Conservation (phyloP, 2,113 vertebrate genomes). For the Tenebrosternarchus preto region DNA sequence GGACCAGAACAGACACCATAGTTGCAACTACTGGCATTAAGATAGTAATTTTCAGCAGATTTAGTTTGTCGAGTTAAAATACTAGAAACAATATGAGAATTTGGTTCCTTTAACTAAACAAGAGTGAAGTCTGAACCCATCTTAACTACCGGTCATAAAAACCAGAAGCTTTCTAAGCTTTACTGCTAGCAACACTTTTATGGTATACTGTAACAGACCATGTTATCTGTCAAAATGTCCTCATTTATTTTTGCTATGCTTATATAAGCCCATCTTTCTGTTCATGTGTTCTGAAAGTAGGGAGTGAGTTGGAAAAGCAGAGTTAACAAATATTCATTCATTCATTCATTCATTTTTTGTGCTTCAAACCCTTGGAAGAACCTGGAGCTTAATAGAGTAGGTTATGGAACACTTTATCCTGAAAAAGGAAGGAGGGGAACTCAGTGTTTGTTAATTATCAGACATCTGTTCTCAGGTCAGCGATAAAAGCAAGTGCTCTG, state of each 20-base stretch:
- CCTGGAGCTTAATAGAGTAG: background rate
- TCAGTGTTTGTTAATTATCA: slow-evolving; percentile 46
- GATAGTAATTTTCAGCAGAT: no score
- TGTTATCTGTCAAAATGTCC: no score
- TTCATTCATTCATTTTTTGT: background rate
- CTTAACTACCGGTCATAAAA: no score
- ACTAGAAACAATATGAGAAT: no score
- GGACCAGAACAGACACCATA: no score
- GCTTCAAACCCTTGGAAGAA: background rate
- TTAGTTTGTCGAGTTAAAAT: no score
- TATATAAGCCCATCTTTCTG: background rate
- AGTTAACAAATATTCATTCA: background rate
- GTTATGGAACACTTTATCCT: slow-evolving; percentile 17
- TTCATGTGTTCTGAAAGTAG: background rate
- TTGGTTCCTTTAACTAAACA: no score
- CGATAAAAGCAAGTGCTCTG: slow-evolving; percentile 43
- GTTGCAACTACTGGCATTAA: no score
- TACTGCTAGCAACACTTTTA: no score
- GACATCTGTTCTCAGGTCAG: slow-evolving; percentile 22
- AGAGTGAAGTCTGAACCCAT: no score
- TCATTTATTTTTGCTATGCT: background rate
- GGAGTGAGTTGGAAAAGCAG: background rate
- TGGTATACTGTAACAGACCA: no score
- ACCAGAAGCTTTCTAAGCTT: no score
- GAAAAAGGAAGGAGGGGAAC: slow-evolving; percentile 40